Conservation (phyloP, 2,797 vertebrate genomes). For the Denticeps clupeoides region DNA sequence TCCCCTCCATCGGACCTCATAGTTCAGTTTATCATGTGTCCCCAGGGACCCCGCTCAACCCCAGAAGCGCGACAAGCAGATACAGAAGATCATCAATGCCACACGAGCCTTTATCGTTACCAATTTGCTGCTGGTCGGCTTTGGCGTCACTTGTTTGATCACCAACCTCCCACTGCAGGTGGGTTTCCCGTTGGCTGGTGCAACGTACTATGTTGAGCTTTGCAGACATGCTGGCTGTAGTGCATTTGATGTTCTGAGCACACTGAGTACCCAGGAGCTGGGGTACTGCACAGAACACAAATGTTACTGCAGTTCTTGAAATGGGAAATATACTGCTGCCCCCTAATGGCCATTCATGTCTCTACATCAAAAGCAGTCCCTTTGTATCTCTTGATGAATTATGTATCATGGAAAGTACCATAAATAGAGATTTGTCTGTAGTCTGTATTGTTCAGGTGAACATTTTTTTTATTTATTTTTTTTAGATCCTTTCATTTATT, state of each 20-base stretch:
- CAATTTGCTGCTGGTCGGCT: slow-evolving; percentile 84
- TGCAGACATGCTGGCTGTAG: slow-evolving; percentile 59
- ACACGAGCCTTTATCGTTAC: slow-evolving; percentile 90
- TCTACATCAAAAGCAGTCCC: slow-evolving; percentile 1
- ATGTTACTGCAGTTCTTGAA: slow-evolving; percentile 23
- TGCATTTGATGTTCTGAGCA: slow-evolving; percentile 47
- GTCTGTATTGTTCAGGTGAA: neutral
- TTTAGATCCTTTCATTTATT: slow-evolving; percentile 87
- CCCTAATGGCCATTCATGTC: slow-evolving; percentile 31
- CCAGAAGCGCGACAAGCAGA: slow-evolving; percentile 69
- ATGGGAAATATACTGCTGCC: slow-evolving; percentile 24
- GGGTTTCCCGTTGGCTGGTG: slow-evolving; percentile 4
- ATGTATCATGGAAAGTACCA: slow-evolving; percentile 13
- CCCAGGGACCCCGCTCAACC: slow-evolving; percentile 72
- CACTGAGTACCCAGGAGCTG: neutral
- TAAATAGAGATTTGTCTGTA: neutral
- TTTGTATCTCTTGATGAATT: slow-evolving; percentile 9
- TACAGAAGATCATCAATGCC: slow-evolving; percentile 89
- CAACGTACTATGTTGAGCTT: neutral
- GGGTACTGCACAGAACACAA: slow-evolving; percentile 15
- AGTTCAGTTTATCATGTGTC: neutral
- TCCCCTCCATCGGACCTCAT: neutral
- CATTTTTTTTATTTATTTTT: neutral
- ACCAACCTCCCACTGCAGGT: slow-evolving; percentile 83
- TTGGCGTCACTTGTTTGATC: slow-evolving; percentile 81